phyloP scores from a whole-genome alignment of 2,113 vertebrate genomes.

The Rhinopomastus cyanomelas region DNA sequence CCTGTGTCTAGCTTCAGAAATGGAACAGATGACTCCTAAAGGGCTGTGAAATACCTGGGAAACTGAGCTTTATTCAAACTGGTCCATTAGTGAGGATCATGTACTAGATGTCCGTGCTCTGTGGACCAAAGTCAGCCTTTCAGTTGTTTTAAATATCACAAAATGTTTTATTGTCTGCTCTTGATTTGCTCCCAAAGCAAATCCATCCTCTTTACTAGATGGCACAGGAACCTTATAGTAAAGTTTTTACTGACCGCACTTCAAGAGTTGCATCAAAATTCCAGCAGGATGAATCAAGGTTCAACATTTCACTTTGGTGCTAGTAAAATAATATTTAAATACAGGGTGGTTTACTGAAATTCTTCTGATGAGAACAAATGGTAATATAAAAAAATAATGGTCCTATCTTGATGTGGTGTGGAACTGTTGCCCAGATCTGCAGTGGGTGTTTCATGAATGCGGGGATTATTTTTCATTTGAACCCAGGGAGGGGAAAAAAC shows the following conservation, averaged over 20 bases:
- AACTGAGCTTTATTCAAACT: background rate
- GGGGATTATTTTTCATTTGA: slow-evolving; percentile 13
- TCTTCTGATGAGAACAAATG: background rate
- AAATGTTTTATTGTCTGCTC: background rate
- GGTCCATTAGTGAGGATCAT: background rate
- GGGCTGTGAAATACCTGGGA: background rate
- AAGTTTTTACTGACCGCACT: background rate
- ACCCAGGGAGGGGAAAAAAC: background rate
- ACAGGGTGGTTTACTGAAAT: background rate
- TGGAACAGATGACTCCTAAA: background rate
- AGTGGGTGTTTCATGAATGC: background rate
- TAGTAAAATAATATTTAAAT: slow-evolving; percentile 24
- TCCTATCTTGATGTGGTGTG: background rate
- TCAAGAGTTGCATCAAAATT: background rate
- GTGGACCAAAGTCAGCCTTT: background rate
- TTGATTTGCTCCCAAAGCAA: background rate
- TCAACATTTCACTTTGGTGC: background rate
- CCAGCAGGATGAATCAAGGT: background rate
- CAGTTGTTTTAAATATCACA: background rate
- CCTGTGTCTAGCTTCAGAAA: background rate
- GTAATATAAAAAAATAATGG: background rate
- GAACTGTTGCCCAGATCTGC: background rate
- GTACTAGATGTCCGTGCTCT: background rate
- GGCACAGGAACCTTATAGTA: background rate
- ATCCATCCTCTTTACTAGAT: background rate